A percentile compares a stretch with the other conserved stretches of the same genome.
Conservation (phyloP, 2,113 vertebrate species). For the Pituophis catenifer region DNA sequence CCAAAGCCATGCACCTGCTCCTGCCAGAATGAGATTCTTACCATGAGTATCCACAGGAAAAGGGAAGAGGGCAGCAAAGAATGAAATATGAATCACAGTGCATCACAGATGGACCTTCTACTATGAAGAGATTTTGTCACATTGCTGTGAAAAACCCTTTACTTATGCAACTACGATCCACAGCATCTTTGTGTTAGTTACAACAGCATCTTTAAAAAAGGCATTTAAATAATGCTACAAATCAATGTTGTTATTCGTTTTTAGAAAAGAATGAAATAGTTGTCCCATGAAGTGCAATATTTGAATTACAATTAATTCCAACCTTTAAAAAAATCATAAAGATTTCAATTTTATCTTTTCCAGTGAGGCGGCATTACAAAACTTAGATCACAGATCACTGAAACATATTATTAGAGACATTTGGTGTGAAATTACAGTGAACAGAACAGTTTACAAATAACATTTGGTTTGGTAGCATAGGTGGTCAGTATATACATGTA, state of each 20-base stretch:
- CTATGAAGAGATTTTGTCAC: not conserved
- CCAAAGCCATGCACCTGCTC: not conserved
- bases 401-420: not conserved
- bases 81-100: not conserved
- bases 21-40: not conserved
- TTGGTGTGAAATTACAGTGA: not conserved
- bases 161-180: not conserved
- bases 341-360: not conserved
- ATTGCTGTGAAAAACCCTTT: not conserved
- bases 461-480: not conserved
- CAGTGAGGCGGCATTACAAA: not conserved
- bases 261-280: not conserved
- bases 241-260: not conserved
- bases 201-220: not conserved
- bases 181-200: not conserved
- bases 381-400: not conserved
- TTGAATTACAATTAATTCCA: not conserved
- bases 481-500: not conserved
- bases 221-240: not conserved
- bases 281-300: not conserved
- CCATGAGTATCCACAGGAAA: not conserved
- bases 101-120: not conserved
- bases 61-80: not conserved
- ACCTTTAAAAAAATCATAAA: not conserved
- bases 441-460: not conserved